Percentiles rank a stretch among this genome's conserved stretches.
Evolutionary conservation across 2,797 vertebrate species (phyloP).

Genomic region (Liparis tanakae): DNA sequence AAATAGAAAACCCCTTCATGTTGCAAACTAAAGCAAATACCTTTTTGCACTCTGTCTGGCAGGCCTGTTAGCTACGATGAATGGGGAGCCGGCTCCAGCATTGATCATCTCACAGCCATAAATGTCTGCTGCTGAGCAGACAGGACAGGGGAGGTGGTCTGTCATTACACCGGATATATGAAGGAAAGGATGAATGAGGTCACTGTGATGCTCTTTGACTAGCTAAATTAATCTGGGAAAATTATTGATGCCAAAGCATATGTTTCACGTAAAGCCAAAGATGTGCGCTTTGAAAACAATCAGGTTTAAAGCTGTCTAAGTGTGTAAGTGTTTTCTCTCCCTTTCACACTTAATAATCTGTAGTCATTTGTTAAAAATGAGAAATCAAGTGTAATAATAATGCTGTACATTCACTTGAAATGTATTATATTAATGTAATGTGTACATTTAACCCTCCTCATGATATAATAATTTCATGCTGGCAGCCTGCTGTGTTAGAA

Average conservation of each 20-base stretch:
- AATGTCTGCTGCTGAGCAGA: slow-evolving; percentile 55
- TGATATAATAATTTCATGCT: slow-evolving; percentile 44
- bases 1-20: slow-evolving; percentile 49
- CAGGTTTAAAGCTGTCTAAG: slow-evolving; percentile 15
- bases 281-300: slow-evolving; percentile 15
- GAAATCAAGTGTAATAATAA: slow-evolving; percentile 43
- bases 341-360: slow-evolving; percentile 18
- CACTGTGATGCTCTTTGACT: slow-evolving; percentile 13
- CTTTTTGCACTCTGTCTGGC: slow-evolving; percentile 46
- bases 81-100: slow-evolving; percentile 59
- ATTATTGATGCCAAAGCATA: neutral
- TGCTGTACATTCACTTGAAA: slow-evolving; percentile 35
- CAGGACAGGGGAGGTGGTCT: slow-evolving; percentile 48
- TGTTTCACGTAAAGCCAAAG: neutral
- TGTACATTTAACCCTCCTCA: slow-evolving; percentile 34
- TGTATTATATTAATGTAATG: slow-evolving; percentile 25
- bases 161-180: slow-evolving; percentile 34
- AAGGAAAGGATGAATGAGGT: slow-evolving; percentile 1
- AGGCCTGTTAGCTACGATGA: slow-evolving; percentile 68
- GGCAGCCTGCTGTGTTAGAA: slow-evolving; percentile 42
- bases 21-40: slow-evolving; percentile 46
- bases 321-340: slow-evolving; percentile 37
- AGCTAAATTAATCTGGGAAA: slow-evolving; percentile 18
- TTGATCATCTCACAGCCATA: slow-evolving; percentile 71
- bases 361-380: slow-evolving; percentile 8